Conservation (phyloP, 2,113 vertebrate species). For the Jacana jacana region DNA sequence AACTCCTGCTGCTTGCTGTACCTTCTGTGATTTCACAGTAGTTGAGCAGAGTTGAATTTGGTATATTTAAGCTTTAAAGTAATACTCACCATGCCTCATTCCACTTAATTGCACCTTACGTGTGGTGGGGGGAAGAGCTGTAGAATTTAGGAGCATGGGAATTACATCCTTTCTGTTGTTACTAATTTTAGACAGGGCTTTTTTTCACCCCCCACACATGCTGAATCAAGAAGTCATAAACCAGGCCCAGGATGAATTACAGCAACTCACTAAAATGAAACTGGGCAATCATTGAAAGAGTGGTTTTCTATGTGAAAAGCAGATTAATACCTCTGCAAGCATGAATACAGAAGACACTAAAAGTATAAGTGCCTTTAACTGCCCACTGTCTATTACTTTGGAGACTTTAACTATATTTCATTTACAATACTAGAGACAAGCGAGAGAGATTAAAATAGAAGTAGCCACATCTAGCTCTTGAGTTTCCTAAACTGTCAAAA, state of each 20-base stretch:
- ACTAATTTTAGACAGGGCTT: neutral
- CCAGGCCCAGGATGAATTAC: neutral
- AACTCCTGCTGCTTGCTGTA: neutral
- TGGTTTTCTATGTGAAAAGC: neutral
- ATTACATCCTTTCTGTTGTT: neutral
- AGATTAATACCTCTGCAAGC: neutral
- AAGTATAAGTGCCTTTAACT: neutral
- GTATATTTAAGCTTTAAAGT: neutral
- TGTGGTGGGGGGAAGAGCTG: accelerated
- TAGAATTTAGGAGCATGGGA: neutral
- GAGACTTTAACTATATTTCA: neutral
- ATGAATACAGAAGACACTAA: neutral
- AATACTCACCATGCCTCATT: neutral
- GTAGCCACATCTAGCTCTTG: neutral
- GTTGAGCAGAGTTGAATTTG: neutral
- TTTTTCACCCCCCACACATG: accelerated
- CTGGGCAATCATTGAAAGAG: neutral
- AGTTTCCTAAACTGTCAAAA: neutral
- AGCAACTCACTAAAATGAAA: neutral
- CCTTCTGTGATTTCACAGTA: neutral
- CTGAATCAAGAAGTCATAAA: neutral
- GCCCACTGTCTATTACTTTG: neutral
- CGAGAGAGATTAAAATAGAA: neutral
- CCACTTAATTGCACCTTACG: neutral
- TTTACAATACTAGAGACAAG: neutral